A percentile compares a stretch with the other conserved stretches of the same genome.
Evolutionary conservation across 2,888 invertebrate genomes (phyloP).

Genomic region (Schrankia costaestrigalis): DNA sequence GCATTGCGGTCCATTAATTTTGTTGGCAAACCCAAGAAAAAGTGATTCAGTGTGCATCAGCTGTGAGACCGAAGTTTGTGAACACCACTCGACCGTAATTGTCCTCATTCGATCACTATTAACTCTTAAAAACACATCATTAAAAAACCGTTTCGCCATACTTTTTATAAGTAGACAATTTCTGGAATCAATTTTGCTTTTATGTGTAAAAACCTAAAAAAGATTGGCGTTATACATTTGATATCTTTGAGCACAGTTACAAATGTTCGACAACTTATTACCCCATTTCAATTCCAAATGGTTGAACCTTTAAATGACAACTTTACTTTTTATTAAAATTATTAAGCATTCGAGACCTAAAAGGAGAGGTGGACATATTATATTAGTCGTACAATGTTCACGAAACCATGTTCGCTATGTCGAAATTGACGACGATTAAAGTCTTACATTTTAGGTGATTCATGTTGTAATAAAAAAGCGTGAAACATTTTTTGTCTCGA

Average conservation of each 20-base stretch:
- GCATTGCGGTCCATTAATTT: conserved; percentile 32
- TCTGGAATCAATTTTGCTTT: conserved; percentile 11
- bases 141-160: too few relatives aligned
- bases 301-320: conserved; percentile 21
- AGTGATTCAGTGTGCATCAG: conserved; percentile 40
- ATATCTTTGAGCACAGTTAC: conserved; percentile 18
- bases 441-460: conserved; percentile 26
- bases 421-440: conserved; percentile 30
- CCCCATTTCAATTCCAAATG: conserved; percentile 19
- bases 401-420: conserved; percentile 22
- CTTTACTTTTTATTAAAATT: conserved; percentile 26
- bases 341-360: conserved; percentile 27
- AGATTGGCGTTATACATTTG: conserved; percentile 4
- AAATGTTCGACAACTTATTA: conserved; percentile 23
- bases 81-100: conserved; percentile 38
- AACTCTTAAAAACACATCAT: too few relatives aligned
- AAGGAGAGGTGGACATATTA: conserved; percentile 25
- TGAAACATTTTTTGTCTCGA: conserved; percentile 28
- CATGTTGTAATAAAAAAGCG: conserved; percentile 34
- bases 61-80: conserved; percentile 33
- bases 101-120: conserved; percentile 57
- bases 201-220: conserved; percentile 6
- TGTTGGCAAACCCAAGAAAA: conserved; percentile 35
- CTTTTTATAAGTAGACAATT: too few relatives aligned
- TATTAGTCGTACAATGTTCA: conserved; percentile 22